Conservation (phyloP, 2,113 vertebrate genomes). For the Sciurus niger region DNA sequence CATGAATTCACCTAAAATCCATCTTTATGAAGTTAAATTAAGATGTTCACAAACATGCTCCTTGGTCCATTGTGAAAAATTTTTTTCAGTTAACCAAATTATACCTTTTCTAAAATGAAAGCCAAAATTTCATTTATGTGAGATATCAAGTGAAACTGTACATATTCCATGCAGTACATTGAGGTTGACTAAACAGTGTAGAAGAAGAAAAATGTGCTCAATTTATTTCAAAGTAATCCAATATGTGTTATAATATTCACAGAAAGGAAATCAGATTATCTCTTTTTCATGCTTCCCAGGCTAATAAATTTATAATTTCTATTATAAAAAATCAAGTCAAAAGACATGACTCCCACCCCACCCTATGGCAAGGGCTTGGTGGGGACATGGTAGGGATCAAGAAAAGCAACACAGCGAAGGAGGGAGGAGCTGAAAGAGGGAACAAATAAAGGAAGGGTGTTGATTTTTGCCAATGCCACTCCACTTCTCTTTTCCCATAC, state of each 20-base stretch:
- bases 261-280: neutral
- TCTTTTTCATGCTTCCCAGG: neutral
- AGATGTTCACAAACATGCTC: neutral
- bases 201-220: neutral
- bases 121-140: neutral
- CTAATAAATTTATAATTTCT: neutral
- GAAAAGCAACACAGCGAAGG: neutral
- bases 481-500: neutral
- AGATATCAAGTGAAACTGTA: neutral
- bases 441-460: neutral
- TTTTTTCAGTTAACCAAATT: neutral
- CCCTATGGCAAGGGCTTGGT: no score
- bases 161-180: neutral
- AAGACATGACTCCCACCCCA: neutral
- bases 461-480: neutral
- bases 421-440: neutral
- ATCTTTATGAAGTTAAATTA: neutral
- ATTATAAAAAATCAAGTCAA: neutral
- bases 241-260: neutral
- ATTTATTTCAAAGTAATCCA: neutral
- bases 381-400: neutral
- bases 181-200: neutral
- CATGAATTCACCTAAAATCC: neutral
- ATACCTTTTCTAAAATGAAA: slow-evolving; percentile 45
- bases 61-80: neutral